Conservation (phyloP, 30 jellyfish, hydroid and myxozoan species). For the Calvadosia cruxmelitensis region DNA sequence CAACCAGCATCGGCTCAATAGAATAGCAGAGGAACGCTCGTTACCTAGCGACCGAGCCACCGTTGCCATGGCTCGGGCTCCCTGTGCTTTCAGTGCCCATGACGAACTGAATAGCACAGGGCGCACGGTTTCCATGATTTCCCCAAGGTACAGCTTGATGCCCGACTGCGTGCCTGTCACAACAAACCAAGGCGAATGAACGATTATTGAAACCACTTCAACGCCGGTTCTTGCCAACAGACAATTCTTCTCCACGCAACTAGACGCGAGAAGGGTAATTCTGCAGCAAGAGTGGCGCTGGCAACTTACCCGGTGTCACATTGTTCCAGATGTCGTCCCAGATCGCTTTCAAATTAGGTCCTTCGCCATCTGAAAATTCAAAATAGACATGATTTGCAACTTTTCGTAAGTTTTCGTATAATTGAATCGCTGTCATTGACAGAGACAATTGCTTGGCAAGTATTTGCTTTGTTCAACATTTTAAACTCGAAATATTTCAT, state of each 20-base stretch:
- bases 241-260: neutral
- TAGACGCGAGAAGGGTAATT: neutral
- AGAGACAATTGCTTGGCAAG: too few species aligned
- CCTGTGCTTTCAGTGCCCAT: conserved; percentile 62
- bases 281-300: neutral
- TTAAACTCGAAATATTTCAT: too few species aligned
- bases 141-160: conserved; percentile 49
- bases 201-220: neutral
- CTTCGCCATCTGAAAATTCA: too few species aligned
- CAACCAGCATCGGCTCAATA: neutral
- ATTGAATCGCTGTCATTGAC: too few species aligned
- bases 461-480: too few species aligned
- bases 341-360: conserved; percentile 12
- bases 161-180: conserved; percentile 62
- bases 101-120: conserved; percentile 36
- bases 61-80: conserved; percentile 50
- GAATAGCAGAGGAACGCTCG: neutral
- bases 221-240: too few species aligned
- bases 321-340: conserved; percentile 85
- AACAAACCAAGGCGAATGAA: neutral
- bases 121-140: conserved; percentile 31
- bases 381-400: too few species aligned
- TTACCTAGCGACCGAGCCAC: conserved; percentile 70
- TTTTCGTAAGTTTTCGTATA: too few species aligned
- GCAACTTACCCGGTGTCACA: conserved; percentile 42